Evolutionary conservation across 2,888 invertebrate genomes (phyloP).

Genomic region (Colletes collaris): DNA sequence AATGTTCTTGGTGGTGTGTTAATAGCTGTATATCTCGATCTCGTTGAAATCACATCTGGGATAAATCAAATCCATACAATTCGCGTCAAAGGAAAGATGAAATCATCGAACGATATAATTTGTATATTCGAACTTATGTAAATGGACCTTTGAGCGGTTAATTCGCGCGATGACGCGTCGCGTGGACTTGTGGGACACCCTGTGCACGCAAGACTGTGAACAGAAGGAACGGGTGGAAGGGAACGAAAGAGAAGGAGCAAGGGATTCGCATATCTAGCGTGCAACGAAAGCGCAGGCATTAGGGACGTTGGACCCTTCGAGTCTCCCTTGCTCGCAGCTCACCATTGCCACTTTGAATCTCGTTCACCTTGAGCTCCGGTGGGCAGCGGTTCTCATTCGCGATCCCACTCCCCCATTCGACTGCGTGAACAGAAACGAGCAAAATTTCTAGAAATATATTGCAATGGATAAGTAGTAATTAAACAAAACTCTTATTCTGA

Average conservation of each 20-base stretch:
- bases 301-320: slow-evolving; percentile 71
- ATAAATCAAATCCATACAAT: too few species aligned
- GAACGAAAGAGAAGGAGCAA: slow-evolving; percentile 5
- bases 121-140: too few species aligned
- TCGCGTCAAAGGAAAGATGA: too few species aligned
- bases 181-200: slow-evolving; percentile 1
- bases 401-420: neutral
- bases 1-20: too few species aligned
- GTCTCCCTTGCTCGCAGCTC: slow-evolving; percentile 64
- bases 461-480: too few species aligned
- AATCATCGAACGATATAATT: too few species aligned
- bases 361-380: slow-evolving; percentile 81
- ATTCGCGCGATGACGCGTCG: too few species aligned
- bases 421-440: neutral
- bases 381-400: slow-evolving; percentile 77
- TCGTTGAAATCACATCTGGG: too few species aligned
- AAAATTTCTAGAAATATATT: too few species aligned
- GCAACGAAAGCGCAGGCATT: slow-evolving; percentile 70
- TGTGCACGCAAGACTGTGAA: slow-evolving; percentile 3
- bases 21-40: too few species aligned
- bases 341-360: slow-evolving; percentile 80
- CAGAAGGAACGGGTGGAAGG: neutral
- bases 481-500: too few species aligned
- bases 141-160: too few species aligned
- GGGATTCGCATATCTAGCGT: slow-evolving; percentile 53